Conservation (phyloP, 2,888 invertebrate genomes). For the Metacarcinus magister region DNA sequence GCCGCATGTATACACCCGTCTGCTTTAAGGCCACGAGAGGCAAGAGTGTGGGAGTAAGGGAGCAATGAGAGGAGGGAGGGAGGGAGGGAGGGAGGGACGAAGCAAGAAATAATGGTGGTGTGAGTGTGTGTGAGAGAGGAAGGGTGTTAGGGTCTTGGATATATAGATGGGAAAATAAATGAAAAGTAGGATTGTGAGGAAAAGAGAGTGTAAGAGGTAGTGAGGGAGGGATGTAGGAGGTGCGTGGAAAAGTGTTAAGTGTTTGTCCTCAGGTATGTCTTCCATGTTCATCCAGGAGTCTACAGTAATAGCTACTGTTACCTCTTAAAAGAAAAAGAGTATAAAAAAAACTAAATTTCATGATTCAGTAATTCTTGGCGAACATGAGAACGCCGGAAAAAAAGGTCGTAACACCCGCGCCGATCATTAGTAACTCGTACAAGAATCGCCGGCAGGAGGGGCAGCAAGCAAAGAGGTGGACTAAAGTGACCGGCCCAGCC, state of each 20-base stretch:
- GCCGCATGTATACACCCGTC: not conserved
- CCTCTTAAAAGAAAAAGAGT: not conserved
- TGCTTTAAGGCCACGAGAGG: conserved; percentile 9
- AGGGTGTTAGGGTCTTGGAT: not conserved
- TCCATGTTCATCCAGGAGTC: not conserved
- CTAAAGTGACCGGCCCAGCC: not conserved
- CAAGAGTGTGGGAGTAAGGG: not conserved
- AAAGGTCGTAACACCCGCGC: not conserved
- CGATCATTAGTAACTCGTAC: not conserved
- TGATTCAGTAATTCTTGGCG: not conserved
- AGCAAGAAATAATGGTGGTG: too few relatives aligned
- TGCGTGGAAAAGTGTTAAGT: not conserved
- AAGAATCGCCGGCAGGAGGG: not conserved
- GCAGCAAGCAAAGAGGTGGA: not conserved
- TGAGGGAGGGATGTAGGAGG: not conserved
- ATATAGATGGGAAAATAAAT: not conserved
- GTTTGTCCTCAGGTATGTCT: not conserved
- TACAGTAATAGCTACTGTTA: not conserved
- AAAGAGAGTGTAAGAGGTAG: not conserved
- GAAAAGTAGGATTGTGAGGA: not conserved
- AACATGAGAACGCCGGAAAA: not conserved
- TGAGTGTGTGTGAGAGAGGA: not conserved
- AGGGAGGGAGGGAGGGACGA: not conserved
- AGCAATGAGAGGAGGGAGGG: not conserved
- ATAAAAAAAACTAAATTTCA: not conserved